phyloP scores from a whole-genome alignment of 2,797 vertebrate species.

The Fringilla coelebs region DNA sequence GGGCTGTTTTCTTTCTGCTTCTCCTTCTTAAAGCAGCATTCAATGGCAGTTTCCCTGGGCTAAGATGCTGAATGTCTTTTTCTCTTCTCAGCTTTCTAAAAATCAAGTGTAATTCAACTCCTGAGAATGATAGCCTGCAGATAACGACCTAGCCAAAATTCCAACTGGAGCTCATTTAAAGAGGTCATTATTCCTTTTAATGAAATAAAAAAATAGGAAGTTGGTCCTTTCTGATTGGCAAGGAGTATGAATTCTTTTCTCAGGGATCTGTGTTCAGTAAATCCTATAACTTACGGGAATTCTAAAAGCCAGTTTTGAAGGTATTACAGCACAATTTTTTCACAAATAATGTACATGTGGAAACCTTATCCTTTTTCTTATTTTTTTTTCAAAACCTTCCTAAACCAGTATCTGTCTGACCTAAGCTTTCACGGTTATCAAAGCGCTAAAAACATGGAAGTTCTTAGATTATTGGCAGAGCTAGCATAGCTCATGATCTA shows the following conservation, averaged over 20 bases:
- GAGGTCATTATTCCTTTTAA: background rate
- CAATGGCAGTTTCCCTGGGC: background rate
- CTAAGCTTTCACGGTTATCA: background rate
- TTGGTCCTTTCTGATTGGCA: background rate
- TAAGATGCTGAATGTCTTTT: background rate
- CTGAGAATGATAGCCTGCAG: background rate
- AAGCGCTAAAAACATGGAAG: background rate
- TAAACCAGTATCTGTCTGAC: background rate
- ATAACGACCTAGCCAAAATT: background rate
- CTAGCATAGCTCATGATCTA: background rate
- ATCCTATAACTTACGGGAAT: background rate
- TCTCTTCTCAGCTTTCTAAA: conserved; percentile 8
- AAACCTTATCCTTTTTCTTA: background rate
- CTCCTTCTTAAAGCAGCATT: background rate
- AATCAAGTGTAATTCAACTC: background rate
- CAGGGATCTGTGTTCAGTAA: background rate
- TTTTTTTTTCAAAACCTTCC: background rate
- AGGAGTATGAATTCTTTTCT: background rate
- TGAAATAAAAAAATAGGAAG: background rate
- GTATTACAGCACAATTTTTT: background rate
- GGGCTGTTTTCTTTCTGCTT: background rate
- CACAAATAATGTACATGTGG: background rate
- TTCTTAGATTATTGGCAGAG: background rate
- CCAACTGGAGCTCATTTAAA: background rate
- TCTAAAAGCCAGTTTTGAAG: background rate